phyloP scores from a whole-genome alignment of 1,140 invertebrate genomes.

The Gonioctena quinquepunctata region DNA sequence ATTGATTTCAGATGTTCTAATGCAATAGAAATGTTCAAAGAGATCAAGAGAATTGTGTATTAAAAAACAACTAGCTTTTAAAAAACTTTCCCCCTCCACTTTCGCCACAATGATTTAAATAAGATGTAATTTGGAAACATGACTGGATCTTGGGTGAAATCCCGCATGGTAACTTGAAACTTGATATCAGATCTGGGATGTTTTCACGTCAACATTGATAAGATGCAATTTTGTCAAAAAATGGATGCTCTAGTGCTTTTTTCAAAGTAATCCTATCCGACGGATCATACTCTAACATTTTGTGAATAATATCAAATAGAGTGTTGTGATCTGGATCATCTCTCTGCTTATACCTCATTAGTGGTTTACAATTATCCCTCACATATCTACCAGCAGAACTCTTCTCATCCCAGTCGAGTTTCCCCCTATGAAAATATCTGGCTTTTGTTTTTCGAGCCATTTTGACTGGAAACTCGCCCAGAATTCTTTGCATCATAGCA shows the following conservation, averaged over 20 bases:
- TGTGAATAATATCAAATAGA: slow-evolving; percentile 91
- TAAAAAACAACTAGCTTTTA: not conserved
- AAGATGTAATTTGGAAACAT: too few species aligned
- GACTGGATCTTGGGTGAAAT: too few species aligned
- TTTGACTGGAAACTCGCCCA: slow-evolving; percentile 92
- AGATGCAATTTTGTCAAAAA: slow-evolving; percentile 73
- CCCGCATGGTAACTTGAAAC: not conserved
- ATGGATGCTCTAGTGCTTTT: slow-evolving; percentile 90
- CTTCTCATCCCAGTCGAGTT: slow-evolving; percentile 93
- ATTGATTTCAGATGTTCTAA: not conserved
- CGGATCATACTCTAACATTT: slow-evolving; percentile 98
- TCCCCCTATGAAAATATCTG: slow-evolving; percentile 94
- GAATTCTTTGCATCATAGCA: slow-evolving; percentile 99
- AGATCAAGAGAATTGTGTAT: not conserved
- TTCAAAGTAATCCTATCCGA: slow-evolving; percentile 83
- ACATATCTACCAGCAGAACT: slow-evolving; percentile 93
- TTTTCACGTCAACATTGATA: not conserved
- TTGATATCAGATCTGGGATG: not conserved
- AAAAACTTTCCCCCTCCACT: too few species aligned
- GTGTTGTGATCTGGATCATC: slow-evolving; percentile 90
- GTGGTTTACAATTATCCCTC: slow-evolving; percentile 94
- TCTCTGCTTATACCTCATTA: slow-evolving; percentile 84
- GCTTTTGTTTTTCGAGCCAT: slow-evolving; percentile 97
- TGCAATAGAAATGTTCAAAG: not conserved
- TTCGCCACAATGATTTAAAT: too few species aligned